Evolutionary conservation across 2,888 invertebrate genomes (phyloP), one percentile per base, ranked within the genome.

Genomic region (Ptycholaimellus sp.): DNA sequence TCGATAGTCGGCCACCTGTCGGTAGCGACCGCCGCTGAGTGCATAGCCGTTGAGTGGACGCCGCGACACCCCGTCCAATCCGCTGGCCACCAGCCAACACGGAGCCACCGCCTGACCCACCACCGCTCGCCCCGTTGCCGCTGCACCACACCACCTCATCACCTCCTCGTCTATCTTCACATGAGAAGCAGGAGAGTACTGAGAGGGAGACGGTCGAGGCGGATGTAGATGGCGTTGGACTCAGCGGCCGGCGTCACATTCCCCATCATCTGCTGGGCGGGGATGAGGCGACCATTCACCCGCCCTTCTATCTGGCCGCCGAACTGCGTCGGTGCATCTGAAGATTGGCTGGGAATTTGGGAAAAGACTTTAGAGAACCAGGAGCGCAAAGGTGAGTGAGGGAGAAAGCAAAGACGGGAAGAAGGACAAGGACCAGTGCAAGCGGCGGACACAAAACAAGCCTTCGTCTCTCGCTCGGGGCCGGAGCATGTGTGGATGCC

Each of bases 171-270:
- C 42, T 11, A 46, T 33, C 18, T 41, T 38, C 25, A 46, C 28
- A 16, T 36, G n/a, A n/a, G n/a, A n/a, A n/a, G n/a, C n/a, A n/a
- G n/a, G n/a, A n/a, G n/a, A n/a, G n/a, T n/a, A n/a, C n/a, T n/a
- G n/a, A n/a, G n/a, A n/a, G n/a, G n/a, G n/a, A n/a, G n/a, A n/a
- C n/a, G n/a, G n/a, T n/a, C n/a, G n/a, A n/a, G n/a, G n/a, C n/a
- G n/a, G n/a, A n/a, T n/a, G n/a, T n/a, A 22, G 20, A 46, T 40
- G 11, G 39, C 40, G 30, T 46, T 48, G 31, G 37, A 31, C 23
- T 37, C 33, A 13, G 39, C 23, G 28, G 30, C 30, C 9, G 45
- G 39, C 13, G 41, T 38, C 14, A 42, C 35, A 28, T 38, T 37
- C 14, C 40, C 43, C 11, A n/a, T n/a, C 22, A 37, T 21, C 13